Evolutionary conservation across 1,140 invertebrate genomes (phyloP).

Genomic region (Musca domestica): DNA sequence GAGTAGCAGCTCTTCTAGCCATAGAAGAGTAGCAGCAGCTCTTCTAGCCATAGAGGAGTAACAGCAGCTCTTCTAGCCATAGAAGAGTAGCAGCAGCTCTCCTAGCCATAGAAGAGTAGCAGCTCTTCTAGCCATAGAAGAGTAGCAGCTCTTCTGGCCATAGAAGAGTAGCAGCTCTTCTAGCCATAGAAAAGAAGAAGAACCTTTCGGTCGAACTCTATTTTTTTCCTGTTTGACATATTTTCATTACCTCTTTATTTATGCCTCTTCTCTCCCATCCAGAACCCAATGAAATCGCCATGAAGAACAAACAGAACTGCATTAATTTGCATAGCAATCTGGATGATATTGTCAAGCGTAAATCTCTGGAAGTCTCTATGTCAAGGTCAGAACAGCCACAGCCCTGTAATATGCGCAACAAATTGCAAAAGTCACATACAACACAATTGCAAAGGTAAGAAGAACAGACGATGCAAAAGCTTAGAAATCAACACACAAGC

Average conservation of each 20-base stretch:
- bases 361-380: slow-evolving; percentile 70
- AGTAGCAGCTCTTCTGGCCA: too few species aligned
- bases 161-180: too few species aligned
- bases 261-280: slow-evolving; percentile 5
- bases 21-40: too few species aligned
- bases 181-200: too few species aligned
- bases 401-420: slow-evolving; percentile 80
- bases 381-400: slow-evolving; percentile 71
- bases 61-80: too few species aligned
- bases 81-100: too few species aligned
- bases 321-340: slow-evolving; percentile 52
- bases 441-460: slow-evolving; percentile 52
- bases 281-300: slow-evolving; percentile 43
- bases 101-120: too few species aligned
- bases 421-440: slow-evolving; percentile 64
- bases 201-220: not conserved
- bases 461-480: slow-evolving; percentile 9
- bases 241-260: not conserved
- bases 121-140: too few species aligned
- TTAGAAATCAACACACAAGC: not conserved
- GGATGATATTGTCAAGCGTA: slow-evolving; percentile 51
- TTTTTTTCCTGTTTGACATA: not conserved
- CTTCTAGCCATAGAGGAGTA: too few species aligned
- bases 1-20: too few species aligned
- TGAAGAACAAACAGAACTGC: slow-evolving; percentile 49